A percentile compares a stretch with the other conserved stretches of the same genome.
Conservation (phyloP, 2,113 vertebrate species). For the Oenanthe melanoleuca region DNA sequence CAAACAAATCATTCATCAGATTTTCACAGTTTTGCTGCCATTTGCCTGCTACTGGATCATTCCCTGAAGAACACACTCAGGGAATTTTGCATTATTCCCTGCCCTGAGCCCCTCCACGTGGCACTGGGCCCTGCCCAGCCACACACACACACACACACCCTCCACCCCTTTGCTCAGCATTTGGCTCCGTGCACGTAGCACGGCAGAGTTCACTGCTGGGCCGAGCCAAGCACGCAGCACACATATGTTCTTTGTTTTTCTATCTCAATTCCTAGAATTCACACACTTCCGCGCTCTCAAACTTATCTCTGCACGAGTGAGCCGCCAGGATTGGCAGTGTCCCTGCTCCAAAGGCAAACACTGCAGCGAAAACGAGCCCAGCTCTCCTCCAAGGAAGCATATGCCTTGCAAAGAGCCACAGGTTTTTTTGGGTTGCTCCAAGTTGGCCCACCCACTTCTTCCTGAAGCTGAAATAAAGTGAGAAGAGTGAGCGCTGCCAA, state of each 20-base stretch:
- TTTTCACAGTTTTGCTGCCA: background rate
- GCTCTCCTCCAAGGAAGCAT: slow-evolving; percentile 16
- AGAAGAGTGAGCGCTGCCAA: background rate
- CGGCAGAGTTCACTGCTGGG: background rate
- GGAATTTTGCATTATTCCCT: background rate
- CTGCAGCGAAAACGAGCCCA: background rate
- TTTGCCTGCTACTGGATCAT: background rate
- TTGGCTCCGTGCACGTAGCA: background rate
- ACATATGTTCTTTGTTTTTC: slow-evolving; percentile 55
- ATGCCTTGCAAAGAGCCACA: background rate
- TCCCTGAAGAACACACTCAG: fast-evolving
- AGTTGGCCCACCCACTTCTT: slow-evolving; percentile 33
- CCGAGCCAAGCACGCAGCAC: slow-evolving; percentile 2
- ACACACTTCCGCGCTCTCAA: background rate
- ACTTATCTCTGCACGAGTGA: background rate
- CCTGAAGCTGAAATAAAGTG: background rate
- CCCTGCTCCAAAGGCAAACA: slow-evolving; percentile 20
- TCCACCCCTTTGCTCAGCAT: background rate
- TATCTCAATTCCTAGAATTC: background rate
- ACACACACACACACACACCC: background rate
- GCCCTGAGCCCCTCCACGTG: background rate
- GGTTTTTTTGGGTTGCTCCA: slow-evolving; percentile 4
- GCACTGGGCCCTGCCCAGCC: background rate
- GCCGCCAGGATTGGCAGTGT: background rate
- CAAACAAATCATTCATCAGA: background rate